Conservation (phyloP, 2,797 vertebrate species). For the Arctocebus calabarensis region DNA sequence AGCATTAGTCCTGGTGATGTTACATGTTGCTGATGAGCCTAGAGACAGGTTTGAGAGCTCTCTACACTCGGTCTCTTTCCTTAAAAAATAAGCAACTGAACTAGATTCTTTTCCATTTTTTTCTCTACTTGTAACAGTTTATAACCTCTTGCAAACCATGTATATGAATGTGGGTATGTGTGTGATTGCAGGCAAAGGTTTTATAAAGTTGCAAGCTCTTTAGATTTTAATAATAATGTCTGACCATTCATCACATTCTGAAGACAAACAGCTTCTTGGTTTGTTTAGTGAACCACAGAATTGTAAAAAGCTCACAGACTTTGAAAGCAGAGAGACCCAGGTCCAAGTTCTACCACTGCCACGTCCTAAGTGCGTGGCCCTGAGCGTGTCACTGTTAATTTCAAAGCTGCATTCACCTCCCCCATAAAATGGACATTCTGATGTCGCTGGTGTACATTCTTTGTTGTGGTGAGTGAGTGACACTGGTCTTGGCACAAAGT, state of each 20-base stretch:
- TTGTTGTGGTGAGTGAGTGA: constrained; percentile 34
- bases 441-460: background rate
- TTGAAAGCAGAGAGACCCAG: background rate
- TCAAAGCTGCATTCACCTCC: background rate
- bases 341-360: background rate
- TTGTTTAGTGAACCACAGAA: background rate
- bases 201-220: background rate
- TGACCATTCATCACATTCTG: background rate
- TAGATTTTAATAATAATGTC: constrained; percentile 15
- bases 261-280: background rate
- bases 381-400: background rate
- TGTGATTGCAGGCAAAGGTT: background rate
- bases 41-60: background rate
- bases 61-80: background rate
- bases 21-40: background rate
- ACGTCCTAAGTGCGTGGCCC: background rate
- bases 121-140: background rate
- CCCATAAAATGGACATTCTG: background rate
- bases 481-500: background rate
- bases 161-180: background rate
- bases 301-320: background rate
- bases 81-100: background rate
- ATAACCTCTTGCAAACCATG: background rate
- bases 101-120: constrained; percentile 1
- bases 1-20: background rate